These are phyloP conservation scores for Cephus rjabovi DNA, from an alignment of 2,888 invertebrate genomes.

Conservation along the genomic window DNA sequence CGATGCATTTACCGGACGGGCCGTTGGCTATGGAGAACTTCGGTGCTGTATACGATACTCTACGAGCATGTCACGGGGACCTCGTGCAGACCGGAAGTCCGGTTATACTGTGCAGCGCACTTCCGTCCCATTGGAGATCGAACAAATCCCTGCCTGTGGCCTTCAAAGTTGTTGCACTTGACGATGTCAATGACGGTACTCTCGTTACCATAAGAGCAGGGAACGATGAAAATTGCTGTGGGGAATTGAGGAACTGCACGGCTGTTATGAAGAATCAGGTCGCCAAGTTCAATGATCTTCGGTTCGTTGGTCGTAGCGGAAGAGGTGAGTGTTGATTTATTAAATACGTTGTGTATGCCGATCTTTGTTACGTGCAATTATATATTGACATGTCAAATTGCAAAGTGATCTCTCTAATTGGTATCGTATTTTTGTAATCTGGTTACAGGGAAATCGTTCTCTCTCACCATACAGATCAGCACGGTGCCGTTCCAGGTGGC, in stretches of 20 bases:
- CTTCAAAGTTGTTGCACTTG: slow-evolving; percentile 94
- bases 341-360: neutral
- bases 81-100: slow-evolving; percentile 95
- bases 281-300: slow-evolving; percentile 97
- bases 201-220: slow-evolving; percentile 94
- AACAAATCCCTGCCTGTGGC: slow-evolving; percentile 97
- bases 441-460: slow-evolving; percentile 86
- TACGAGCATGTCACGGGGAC: slow-evolving; percentile 92
- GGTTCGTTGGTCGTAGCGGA: slow-evolving; percentile 97
- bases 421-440: slow-evolving; percentile 11
- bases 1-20: slow-evolving; percentile 78
- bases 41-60: slow-evolving; percentile 80
- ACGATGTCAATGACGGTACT: slow-evolving; percentile 95
- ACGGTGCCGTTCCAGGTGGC: slow-evolving; percentile 86
- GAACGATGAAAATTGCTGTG: slow-evolving; percentile 98
- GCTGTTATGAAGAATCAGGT: slow-evolving; percentile 98
- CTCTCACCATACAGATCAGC: slow-evolving; percentile 93
- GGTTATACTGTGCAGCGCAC: slow-evolving; percentile 91
- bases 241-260: slow-evolving; percentile 92
- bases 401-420: slow-evolving; percentile 4
- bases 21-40: slow-evolving; percentile 81
- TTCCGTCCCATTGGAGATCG: slow-evolving; percentile 97
- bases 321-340: slow-evolving; percentile 75
- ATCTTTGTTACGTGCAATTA: neutral
- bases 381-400: neutral